phyloP scores from a whole-genome alignment of 2,888 invertebrate genomes.

The Agelastica alni region DNA sequence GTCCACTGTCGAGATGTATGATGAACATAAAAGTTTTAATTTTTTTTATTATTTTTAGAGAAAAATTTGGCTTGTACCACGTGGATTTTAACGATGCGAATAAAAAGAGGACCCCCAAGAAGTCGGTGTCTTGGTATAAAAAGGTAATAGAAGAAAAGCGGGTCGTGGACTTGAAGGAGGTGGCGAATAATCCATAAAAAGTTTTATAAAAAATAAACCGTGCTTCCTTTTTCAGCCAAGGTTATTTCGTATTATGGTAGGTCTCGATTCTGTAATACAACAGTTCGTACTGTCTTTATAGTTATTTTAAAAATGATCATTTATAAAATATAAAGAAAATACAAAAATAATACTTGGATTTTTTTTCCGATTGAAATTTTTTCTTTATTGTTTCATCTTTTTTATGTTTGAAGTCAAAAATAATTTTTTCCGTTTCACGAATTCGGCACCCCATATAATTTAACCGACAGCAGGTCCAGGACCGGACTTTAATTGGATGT shows the following conservation, averaged over 20 bases:
- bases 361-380: neutral
- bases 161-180: constrained; percentile 27
- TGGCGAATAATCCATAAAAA: constrained; percentile 3
- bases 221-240: neutral
- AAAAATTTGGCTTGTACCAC: constrained; percentile 68
- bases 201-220: constrained; percentile 7
- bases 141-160: constrained; percentile 55
- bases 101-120: constrained; percentile 65
- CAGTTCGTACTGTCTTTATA: neutral
- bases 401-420: too few species aligned
- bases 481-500: too few species aligned
- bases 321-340: neutral
- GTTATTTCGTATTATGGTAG: constrained; percentile 1
- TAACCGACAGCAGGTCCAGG: too few species aligned
- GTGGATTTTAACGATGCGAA: constrained; percentile 66
- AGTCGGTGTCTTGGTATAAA: constrained; percentile 63
- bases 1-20: too few species aligned
- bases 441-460: too few species aligned
- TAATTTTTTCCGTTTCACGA: too few species aligned
- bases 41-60: constrained; percentile 62
- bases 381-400: neutral
- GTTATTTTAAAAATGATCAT: neutral
- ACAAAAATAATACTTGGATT: too few species aligned
- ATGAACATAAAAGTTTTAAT: too few species aligned
- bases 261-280: neutral